Percentiles rank a stretch among this genome's conserved stretches.
These are phyloP conservation scores for Calliopum simillimum DNA, from an alignment of 2,888 invertebrate species.

Conservation along the genomic window DNA sequence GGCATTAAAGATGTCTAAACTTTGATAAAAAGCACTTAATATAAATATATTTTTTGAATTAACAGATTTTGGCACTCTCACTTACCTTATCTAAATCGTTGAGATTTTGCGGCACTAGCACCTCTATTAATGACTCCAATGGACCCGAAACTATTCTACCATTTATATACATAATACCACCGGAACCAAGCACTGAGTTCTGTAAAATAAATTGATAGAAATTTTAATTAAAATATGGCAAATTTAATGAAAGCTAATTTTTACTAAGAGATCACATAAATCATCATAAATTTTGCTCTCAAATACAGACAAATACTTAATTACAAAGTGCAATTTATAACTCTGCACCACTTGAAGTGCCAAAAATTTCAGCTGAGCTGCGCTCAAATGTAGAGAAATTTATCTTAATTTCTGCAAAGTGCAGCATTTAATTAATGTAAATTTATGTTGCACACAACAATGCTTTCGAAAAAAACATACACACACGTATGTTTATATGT, in stretches of 20 bases:
- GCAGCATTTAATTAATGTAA: constrained; percentile 20
- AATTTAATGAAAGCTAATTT: background rate
- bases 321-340: background rate
- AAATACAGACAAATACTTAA: background rate
- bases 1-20: too few relatives aligned
- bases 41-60: background rate
- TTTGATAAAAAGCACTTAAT: background rate
- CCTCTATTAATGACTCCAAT: constrained; percentile 63
- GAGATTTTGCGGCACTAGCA: constrained; percentile 62
- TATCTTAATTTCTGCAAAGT: background rate
- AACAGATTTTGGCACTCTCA: background rate
- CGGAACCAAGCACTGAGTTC: constrained; percentile 65
- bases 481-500: background rate
- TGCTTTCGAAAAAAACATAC: background rate
- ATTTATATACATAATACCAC: constrained; percentile 66
- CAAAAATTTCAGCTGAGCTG: too few relatives aligned
- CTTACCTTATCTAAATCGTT: constrained; percentile 66
- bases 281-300: background rate
- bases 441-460: background rate
- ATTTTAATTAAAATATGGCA: background rate
- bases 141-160: constrained; percentile 67
- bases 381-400: too few relatives aligned
- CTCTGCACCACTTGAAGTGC: too few relatives aligned
- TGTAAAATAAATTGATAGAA: constrained; percentile 46
- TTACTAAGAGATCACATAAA: background rate